Evolutionary conservation across 1,140 invertebrate species (phyloP).

Genomic region (Polypedilum vanderplanki): DNA sequence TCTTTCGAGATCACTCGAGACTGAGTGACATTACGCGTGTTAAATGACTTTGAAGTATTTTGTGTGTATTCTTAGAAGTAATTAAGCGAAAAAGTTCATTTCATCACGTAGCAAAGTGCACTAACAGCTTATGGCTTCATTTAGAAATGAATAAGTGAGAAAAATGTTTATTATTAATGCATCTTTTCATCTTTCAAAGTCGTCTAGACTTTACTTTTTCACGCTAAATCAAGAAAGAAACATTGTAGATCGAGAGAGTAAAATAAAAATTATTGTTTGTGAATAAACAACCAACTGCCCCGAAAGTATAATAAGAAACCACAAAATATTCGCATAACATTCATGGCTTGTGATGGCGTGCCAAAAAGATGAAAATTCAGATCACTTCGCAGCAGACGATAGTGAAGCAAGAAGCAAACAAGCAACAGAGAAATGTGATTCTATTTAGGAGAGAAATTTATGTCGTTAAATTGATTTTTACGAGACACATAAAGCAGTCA

Average conservation of each 20-base stretch:
- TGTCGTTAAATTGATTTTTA: conserved; percentile 14
- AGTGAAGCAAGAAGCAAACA: neutral
- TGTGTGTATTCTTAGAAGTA: neutral
- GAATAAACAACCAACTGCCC: too few species aligned
- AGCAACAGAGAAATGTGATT: conserved; percentile 9
- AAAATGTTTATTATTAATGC: neutral
- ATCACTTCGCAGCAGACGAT: neutral
- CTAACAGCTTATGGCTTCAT: neutral
- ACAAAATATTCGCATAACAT: neutral
- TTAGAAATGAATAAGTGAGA: neutral
- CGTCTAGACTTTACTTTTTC: neutral
- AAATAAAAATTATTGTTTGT: too few species aligned
- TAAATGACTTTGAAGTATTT: neutral
- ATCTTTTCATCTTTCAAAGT: neutral
- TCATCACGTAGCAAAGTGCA: conserved; percentile 1
- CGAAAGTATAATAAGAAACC: neutral
- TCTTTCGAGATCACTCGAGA: neutral
- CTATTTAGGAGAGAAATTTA: conserved; percentile 13
- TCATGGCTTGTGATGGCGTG: neutral
- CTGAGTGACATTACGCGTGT: neutral
- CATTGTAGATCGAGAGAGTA: neutral
- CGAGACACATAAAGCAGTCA: conserved; percentile 16
- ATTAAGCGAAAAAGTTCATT: conserved; percentile 18
- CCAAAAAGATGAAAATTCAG: neutral
- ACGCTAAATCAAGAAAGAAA: neutral